Evolutionary conservation across 2,113 vertebrate species (phyloP).

Genomic region (Cyprinodon brontotheroides): DNA sequence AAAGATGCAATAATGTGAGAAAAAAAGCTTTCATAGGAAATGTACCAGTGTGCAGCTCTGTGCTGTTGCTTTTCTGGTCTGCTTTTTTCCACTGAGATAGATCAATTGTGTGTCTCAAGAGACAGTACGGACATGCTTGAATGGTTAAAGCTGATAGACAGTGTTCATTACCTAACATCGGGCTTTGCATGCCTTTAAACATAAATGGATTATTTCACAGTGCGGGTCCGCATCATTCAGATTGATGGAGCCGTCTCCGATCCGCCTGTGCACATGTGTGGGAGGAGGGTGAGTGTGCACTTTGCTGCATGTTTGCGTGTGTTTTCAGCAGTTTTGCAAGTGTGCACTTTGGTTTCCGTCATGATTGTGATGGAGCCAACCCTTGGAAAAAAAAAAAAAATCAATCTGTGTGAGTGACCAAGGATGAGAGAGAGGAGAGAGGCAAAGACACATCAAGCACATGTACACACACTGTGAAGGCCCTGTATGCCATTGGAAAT

Average conservation of each 20-base stretch:
- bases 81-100: conserved; percentile 9
- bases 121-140: neutral
- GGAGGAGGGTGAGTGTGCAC: conserved; percentile 1
- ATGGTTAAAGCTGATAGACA: conserved; percentile 10
- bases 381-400: conserved; percentile 39
- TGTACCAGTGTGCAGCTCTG: neutral
- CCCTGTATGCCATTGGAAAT: conserved; percentile 27
- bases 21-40: neutral
- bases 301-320: neutral
- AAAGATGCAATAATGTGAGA: neutral
- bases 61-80: neutral
- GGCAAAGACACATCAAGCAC: conserved; percentile 2
- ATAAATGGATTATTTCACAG: conserved; percentile 45
- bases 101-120: conserved; percentile 35
- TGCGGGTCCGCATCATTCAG: conserved; percentile 41
- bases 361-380: conserved; percentile 36
- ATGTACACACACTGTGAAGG: conserved; percentile 5
- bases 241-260: conserved; percentile 13
- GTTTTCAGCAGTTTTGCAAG: neutral
- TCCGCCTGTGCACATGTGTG: neutral
- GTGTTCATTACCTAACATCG: conserved; percentile 49
- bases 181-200: conserved; percentile 12
- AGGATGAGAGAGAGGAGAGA: conserved; percentile 24
- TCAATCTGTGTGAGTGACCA: conserved; percentile 67
- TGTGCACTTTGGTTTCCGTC: conserved; percentile 9